Conservation (phyloP, 2,797 vertebrate genomes). For the Channallabes apus region DNA sequence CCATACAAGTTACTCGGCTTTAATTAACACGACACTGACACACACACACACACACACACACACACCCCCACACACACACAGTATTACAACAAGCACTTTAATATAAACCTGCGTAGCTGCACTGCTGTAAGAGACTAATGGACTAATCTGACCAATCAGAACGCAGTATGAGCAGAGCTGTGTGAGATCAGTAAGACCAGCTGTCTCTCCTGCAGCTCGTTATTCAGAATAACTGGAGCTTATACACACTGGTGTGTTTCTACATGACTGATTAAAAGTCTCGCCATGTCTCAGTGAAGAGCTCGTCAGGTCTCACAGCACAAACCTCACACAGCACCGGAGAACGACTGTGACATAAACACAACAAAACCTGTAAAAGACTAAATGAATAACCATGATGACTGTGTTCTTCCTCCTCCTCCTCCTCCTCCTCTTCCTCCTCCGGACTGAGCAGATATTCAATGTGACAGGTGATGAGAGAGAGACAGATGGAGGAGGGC, state of each 20-base stretch:
- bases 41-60: background rate
- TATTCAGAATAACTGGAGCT: background rate
- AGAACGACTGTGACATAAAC: background rate
- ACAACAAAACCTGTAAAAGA: background rate
- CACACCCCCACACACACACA: background rate
- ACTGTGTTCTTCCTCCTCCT: background rate
- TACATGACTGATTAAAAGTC: background rate
- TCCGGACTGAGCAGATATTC: background rate
- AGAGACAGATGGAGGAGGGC: background rate
- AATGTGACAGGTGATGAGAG: background rate
- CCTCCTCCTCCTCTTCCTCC: background rate
- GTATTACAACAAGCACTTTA: background rate
- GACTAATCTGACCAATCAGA: background rate
- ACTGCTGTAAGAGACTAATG: background rate
- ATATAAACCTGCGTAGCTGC: background rate
- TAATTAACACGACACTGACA: background rate
- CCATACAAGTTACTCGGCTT: background rate
- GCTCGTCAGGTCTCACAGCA: background rate
- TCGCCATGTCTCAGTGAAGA: background rate
- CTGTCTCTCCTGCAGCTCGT: background rate
- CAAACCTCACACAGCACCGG: background rate
- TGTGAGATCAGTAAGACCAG: background rate
- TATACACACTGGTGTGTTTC: background rate
- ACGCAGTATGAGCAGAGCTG: background rate
- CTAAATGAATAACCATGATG: background rate